phyloP scores from a whole-genome alignment of 2,888 invertebrate species.

The Mythimna loreyi region DNA sequence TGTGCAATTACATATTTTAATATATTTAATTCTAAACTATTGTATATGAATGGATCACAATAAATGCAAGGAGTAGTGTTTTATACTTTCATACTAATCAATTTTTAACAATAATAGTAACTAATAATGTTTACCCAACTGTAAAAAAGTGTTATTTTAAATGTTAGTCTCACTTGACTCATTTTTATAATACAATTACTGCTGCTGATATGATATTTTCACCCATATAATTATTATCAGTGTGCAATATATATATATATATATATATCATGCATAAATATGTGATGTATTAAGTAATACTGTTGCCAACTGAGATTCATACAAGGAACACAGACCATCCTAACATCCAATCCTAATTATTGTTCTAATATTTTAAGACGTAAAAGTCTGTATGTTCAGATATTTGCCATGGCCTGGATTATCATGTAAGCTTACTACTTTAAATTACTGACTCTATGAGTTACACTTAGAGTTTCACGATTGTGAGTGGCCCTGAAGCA shows the following conservation, averaged over 20 bases:
- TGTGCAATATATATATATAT: too few species aligned
- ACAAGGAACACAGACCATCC: neutral
- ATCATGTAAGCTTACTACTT: neutral
- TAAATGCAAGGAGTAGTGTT: neutral
- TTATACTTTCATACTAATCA: neutral
- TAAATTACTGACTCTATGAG: neutral
- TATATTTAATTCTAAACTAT: neutral
- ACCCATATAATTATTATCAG: conserved; percentile 14
- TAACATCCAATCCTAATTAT: neutral
- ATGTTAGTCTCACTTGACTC: conserved; percentile 4
- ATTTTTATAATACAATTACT: neutral
- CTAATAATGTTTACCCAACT: neutral
- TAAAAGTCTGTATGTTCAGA: neutral
- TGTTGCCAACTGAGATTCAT: neutral
- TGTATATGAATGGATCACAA: too few species aligned
- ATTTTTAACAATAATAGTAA: neutral
- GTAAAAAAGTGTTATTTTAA: neutral
- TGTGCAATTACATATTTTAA: neutral
- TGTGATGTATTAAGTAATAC: neutral
- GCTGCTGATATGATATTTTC: conserved; percentile 19
- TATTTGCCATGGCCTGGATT: neutral
- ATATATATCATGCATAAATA: neutral
- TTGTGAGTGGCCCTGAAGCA: too few species aligned
- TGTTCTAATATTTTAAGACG: neutral
- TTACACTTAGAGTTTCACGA: too few species aligned